Base-by-base conservation (phyloP, 2,888 invertebrate genomes). In the Apodemia hepburni region DNA sequence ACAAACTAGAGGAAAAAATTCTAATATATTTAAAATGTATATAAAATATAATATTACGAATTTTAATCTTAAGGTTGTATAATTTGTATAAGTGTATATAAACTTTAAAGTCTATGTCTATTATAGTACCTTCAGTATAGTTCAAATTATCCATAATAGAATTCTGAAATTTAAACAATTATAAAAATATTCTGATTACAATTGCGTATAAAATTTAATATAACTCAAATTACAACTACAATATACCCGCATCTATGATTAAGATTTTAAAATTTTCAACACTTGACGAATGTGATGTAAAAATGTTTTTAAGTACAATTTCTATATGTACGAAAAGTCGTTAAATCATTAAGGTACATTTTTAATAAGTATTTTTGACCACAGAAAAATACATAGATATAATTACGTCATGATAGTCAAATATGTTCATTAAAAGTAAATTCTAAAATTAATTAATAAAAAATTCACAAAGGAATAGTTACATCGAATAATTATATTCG, bases 271-370 rank as follows among this genome's bases (percentile, higher is more conserved):
- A 38, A 38, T 11, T 38, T 38, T 38, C 12, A 38, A 38, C 12
- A 38, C 12, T 35, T 9, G 38, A 38, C 18, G 12, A 51, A 51
- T 51, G 51, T 51, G 51, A 51, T 51, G 51, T 51, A 51, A 18
- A 51, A 18, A n/a, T 51, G n/a, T 17, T 11, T 51, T 51, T 51
- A 51, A 51, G 51, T 51, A 51, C 51, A 54, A 54, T 54, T 54
- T 54, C 12, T 27, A 54, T 54, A 27, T 54, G 51, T 54, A 54
- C 51, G 15, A 11, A 38, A 51, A 51, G 17, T 11, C 51, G 9
- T 22, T 54, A 54, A 1, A 2, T 33, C 8, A 8, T 49, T 54
- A 54, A 54, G 51, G 51, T 54, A 54, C 51, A n/a, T 49, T 8
- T n/a, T 17, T 11, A 11, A 27, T 54, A 54, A 54, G 51, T 54